Evolutionary conservation across 2,113 vertebrate genomes (phyloP).

Genomic region (Nansenia antarctica): DNA sequence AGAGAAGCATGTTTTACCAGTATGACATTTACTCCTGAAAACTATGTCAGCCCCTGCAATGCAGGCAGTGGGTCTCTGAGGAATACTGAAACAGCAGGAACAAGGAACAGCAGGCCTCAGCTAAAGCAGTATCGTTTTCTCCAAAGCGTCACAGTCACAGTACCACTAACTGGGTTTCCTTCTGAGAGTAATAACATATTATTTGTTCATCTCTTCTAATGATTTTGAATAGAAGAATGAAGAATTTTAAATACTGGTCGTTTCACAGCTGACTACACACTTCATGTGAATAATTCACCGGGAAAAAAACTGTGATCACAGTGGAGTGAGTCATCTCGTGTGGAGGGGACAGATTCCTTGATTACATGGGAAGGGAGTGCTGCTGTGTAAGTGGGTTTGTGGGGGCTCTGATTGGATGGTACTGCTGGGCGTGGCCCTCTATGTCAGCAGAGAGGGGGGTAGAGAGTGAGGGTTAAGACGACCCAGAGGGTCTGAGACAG

Average conservation of each 20-base stretch:
- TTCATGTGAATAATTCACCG: neutral
- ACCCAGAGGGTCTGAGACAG: slow-evolving; percentile 84
- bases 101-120: neutral
- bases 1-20: slow-evolving; percentile 14
- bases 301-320: neutral
- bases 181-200: neutral
- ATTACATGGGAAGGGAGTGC: slow-evolving; percentile 1
- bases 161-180: neutral
- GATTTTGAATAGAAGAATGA: neutral
- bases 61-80: slow-evolving; percentile 40
- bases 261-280: neutral
- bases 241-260: too few relatives aligned
- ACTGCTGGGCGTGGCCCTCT: neutral
- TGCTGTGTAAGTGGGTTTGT: slow-evolving; percentile 17
- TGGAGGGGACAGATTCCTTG: slow-evolving; percentile 17
- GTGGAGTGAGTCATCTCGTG: neutral
- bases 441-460: slow-evolving; percentile 49
- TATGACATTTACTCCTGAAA: neutral
- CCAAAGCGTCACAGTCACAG: neutral
- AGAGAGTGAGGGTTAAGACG: slow-evolving; percentile 80
- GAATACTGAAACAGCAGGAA: slow-evolving; percentile 15
- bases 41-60: slow-evolving; percentile 49
- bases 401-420: slow-evolving; percentile 5
- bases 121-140: too few relatives aligned
- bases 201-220: neutral